Evolutionary conservation across 2,888 invertebrate species (phyloP), one percentile per base, ranked within the genome.

Genomic region (Pammene aurita): DNA sequence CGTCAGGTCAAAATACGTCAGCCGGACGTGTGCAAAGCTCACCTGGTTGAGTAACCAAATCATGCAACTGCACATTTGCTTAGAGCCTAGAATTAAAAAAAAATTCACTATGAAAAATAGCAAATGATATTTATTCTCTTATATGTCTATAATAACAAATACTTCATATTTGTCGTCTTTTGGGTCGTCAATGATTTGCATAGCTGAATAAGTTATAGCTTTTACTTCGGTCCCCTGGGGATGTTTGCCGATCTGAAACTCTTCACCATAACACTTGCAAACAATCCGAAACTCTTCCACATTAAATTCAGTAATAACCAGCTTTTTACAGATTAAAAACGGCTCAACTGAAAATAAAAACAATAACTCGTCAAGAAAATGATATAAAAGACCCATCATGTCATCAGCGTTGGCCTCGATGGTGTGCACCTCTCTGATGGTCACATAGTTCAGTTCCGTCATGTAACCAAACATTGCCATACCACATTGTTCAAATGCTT

Each of bases 121-220:
- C 26, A 26, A 26, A 26, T 26, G 14, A 18, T 11, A 18, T 42
- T n/a, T 35, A 14, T 18, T 58, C 54, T 34, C 74, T 84, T 90
- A 99, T 89, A 99, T 99, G 93, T 99, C 99, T 86, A 99, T 96
- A 86, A 99, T 99, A 78, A 99, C 99, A 95, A 97, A 99, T 56
- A 99, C 93, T 94, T 99, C 98, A 89, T 94, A 95, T 79, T 94
- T 94, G 74, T 94, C 94, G 78, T 94, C 94, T 76, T 96, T 93
- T 54, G 95, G 94, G 76, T 94, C 93, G 79, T 96, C 95, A 75
- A 98, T 92, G 74, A 97, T 94, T 92, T 99, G 99, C 99, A 99
- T 99, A 66, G 98, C 98, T 7, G 99, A 99, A 89, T 99, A 99
- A 5, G 99, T 99, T 75, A 99, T 99, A 42, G 99, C 99, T 88